Evolutionary conservation across 2,888 invertebrate species (phyloP).

Genomic region (Beris morrisii): DNA sequence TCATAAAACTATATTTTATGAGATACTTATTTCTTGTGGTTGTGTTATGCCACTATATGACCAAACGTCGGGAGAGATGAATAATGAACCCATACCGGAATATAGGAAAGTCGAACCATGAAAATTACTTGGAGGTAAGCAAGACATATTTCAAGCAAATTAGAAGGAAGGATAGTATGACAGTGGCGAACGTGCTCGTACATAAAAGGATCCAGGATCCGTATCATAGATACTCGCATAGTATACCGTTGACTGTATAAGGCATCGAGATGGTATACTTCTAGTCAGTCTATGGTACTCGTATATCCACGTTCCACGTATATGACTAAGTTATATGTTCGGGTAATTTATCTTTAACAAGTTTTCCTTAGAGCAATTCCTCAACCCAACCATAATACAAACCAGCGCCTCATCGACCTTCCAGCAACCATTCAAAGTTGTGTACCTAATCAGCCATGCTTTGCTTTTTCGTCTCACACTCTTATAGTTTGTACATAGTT

Average conservation of each 20-base stretch:
- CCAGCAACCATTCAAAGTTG: constrained; percentile 35
- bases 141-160: constrained; percentile 40
- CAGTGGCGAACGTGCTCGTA: constrained; percentile 31
- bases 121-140: constrained; percentile 39
- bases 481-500: constrained; percentile 34
- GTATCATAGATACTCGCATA: background rate
- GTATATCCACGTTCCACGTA: constrained; percentile 17
- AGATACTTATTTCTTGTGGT: constrained; percentile 38
- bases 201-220: constrained; percentile 28
- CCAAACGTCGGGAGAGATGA: constrained; percentile 33
- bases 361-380: constrained; percentile 40
- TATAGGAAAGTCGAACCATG: constrained; percentile 28
- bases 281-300: no score
- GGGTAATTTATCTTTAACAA: constrained; percentile 40
- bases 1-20: constrained; percentile 34
- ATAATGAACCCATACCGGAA: constrained; percentile 35
- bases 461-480: constrained; percentile 37
- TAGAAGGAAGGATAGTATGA: constrained; percentile 37
- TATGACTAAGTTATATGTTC: constrained; percentile 30
- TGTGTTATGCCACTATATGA: constrained; percentile 31
- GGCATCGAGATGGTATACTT: background rate
- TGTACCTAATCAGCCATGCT: constrained; percentile 39
- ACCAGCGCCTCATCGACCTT: constrained; percentile 15
- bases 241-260: background rate
- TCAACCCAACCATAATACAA: constrained; percentile 33